Evolutionary conservation across 35 echinoderm and acorn worm genomes (phyloP).

Genomic region (Stichopus chloronotus): DNA sequence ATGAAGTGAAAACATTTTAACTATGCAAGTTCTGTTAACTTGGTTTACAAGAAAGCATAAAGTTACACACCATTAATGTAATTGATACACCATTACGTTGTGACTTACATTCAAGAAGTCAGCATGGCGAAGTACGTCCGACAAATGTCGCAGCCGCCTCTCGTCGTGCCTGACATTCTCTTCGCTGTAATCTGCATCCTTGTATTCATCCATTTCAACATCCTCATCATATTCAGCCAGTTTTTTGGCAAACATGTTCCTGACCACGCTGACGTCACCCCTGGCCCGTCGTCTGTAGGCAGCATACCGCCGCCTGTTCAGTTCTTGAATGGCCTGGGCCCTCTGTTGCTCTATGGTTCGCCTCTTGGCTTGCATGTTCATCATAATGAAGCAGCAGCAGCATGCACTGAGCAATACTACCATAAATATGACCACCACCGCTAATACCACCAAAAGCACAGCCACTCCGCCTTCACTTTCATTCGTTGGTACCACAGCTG

Average conservation of each 20-base stretch:
- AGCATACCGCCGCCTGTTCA: neutral
- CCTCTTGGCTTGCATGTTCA: slow-evolving; percentile 4
- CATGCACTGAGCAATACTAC: neutral
- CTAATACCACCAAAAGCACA: neutral
- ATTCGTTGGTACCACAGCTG: neutral
- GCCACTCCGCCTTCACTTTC: neutral
- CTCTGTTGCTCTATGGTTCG: slow-evolving; percentile 12
- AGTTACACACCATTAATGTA: neutral
- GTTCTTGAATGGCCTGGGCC: neutral
- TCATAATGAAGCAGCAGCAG: slow-evolving; percentile 19
- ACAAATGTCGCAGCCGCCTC: slow-evolving; percentile 20
- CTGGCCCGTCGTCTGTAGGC: neutral
- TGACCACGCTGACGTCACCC: slow-evolving; percentile 8
- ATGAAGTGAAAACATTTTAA: neutral
- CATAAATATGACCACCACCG: neutral
- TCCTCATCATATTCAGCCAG: neutral
- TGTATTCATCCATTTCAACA: neutral
- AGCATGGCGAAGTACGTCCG: slow-evolving; percentile 34
- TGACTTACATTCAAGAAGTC: slow-evolving; percentile 46
- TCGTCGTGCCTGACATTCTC: slow-evolving; percentile 15
- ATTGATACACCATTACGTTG: neutral
- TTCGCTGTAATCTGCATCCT: slow-evolving; percentile 20
- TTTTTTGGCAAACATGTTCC: slow-evolving; percentile 24
- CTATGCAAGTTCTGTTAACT: neutral
- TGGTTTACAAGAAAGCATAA: neutral